Evolutionary conservation across 2,888 invertebrate genomes (phyloP).

Genomic region (Eupithecia subumbrata): DNA sequence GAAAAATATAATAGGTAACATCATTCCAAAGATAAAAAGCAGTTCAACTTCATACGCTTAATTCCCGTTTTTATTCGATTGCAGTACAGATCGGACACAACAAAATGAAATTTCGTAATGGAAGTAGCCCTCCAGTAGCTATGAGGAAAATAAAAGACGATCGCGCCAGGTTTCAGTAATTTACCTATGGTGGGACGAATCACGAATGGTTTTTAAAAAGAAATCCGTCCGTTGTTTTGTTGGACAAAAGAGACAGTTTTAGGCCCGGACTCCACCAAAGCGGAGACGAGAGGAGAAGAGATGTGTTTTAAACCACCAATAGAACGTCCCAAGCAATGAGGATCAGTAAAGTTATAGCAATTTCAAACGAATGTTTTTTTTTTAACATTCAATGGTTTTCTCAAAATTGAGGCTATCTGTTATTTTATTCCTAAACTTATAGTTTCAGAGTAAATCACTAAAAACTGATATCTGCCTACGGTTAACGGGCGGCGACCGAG

Average conservation of each 20-base stretch:
- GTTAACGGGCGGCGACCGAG: no score
- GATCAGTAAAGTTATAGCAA: no score
- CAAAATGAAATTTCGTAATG: background rate
- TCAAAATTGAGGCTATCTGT: no score
- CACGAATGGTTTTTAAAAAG: background rate
- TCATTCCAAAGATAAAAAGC: background rate
- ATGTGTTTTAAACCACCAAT: no score
- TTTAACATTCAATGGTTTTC: no score
- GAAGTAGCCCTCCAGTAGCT: background rate
- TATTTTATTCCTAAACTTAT: no score
- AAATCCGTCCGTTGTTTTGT: background rate
- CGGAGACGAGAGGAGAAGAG: no score
- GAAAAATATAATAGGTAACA: background rate
- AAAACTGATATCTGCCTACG: no score
- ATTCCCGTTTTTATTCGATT: background rate
- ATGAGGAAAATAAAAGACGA: background rate
- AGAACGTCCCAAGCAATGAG: no score
- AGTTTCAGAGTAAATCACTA: no score
- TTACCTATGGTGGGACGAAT: background rate
- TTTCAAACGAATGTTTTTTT: no score
- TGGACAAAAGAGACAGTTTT: background rate
- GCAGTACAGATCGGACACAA: background rate
- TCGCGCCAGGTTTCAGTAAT: background rate
- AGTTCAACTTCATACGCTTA: background rate
- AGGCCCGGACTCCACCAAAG: background rate